Base-by-base conservation (phyloP, 2,888 invertebrate genomes). In the Diarsia rubi region DNA sequence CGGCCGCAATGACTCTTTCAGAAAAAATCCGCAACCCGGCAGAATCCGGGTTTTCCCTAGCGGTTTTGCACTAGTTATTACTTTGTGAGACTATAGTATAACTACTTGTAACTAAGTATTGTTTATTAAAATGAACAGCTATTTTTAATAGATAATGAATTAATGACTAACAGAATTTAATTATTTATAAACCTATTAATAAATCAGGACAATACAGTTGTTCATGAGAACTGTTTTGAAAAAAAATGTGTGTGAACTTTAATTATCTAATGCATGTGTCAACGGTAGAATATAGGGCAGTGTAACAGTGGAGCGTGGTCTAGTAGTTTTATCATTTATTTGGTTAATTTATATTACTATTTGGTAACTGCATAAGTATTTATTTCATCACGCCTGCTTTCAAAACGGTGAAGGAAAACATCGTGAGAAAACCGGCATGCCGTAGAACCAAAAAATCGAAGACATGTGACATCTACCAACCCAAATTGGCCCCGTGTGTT, bases 121-220 rank as follows among this genome's bases (percentile, higher is more conserved):
- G 14, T 71, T 79, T 31, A 45, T 45, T 52, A 42, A n/a, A 79
- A 62, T 45, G 14, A 70, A 11, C n/a, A 16, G 12, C 16, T 24
- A 69, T 75, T 72, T 75, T 45, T 45, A 44, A 19, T 0, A 62
- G 70, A 73, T 71, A 75, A 59, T 0, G 8, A 63, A 65, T 84
- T 66, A 84, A 69, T 82, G 82, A 84, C 69, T 72, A 81, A 85
- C 12, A 0, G 27, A 45, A 75, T 65, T 14, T 11, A 19, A 60
- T 82, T 69, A 85, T 73, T 85, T 67, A 85, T 54, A 52, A 73
- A 68, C 44, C 67, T 76, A 62, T 72, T 64, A 69, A 72, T 84
- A 84, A 75, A 76, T 57, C 60, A 45, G 76, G 54, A 72, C 66
- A 84, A 64, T 57, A 47, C 6, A 68, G 52, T 47, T 69, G 24